Percentiles rank a stretch among this genome's conserved stretches.
Conservation (phyloP, 2,888 invertebrate genomes). For the Apomyelois bistriatella region DNA sequence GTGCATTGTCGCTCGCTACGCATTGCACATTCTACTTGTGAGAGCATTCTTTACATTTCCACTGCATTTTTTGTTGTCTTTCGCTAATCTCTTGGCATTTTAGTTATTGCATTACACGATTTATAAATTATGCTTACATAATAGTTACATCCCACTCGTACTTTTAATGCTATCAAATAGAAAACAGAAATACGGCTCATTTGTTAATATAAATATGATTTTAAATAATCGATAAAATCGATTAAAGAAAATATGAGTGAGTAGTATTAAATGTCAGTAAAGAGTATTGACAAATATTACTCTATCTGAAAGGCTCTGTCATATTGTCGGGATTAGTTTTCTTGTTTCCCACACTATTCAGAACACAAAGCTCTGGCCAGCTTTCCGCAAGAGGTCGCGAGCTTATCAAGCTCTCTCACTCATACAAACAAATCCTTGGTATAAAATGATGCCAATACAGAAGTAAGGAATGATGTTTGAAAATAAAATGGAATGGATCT, state of each 20-base stretch:
- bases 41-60: constrained; percentile 1
- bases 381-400: constrained; percentile 8
- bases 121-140: no score
- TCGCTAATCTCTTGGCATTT: not conserved
- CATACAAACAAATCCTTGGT: constrained; percentile 1
- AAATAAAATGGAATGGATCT: no score
- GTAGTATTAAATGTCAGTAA: no score
- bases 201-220: no score
- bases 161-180: no score
- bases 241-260: no score
- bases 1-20: constrained; percentile 8
- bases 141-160: no score
- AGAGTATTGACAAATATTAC: not conserved
- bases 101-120: not conserved
- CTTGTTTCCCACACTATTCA: constrained; percentile 5
- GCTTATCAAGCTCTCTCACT: constrained; percentile 3
- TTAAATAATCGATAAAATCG: no score
- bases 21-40: not conserved
- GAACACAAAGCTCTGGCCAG: constrained; percentile 8
- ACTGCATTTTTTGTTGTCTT: not conserved
- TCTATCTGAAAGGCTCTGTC: not conserved
- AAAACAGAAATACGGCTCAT: no score
- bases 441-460: not conserved
- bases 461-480: not conserved
- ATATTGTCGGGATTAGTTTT: not conserved